These are phyloP conservation scores for Frankliniella fusca DNA, from an alignment of 2,888 invertebrate genomes.

Conservation along the genomic window DNA sequence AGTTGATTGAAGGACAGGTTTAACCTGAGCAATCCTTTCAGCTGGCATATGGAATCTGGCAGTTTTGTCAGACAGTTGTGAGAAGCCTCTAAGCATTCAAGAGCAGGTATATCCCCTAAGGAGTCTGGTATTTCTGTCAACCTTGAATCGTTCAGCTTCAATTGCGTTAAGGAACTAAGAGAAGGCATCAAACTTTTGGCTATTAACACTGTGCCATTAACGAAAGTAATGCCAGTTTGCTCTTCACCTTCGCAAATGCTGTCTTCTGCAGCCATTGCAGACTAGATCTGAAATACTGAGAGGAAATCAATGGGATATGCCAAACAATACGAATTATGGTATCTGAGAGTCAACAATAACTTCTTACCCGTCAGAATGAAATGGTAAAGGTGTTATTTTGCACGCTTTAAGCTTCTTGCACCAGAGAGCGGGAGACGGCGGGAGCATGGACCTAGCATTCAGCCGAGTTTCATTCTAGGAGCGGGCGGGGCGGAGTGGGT, in stretches of 20 bases:
- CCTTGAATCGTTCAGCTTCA: background rate
- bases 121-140: background rate
- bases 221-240: background rate
- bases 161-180: background rate
- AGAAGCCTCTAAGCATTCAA: background rate
- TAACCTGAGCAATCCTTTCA: background rate
- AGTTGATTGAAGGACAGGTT: background rate
- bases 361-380: no score
- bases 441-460: no score
- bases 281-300: no score
- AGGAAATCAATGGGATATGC: no score
- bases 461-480: no score
- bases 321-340: no score
- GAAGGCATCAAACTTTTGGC: background rate
- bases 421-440: no score
- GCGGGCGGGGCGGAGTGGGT: no score
- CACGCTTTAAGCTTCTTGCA: no score
- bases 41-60: background rate
- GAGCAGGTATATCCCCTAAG: background rate
- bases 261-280: background rate
- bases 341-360: no score
- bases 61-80: background rate
- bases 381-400: no score
- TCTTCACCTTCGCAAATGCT: background rate
- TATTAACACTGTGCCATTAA: background rate